Conservation (phyloP, 2,888 invertebrate genomes). For the Eupithecia inturbata region DNA sequence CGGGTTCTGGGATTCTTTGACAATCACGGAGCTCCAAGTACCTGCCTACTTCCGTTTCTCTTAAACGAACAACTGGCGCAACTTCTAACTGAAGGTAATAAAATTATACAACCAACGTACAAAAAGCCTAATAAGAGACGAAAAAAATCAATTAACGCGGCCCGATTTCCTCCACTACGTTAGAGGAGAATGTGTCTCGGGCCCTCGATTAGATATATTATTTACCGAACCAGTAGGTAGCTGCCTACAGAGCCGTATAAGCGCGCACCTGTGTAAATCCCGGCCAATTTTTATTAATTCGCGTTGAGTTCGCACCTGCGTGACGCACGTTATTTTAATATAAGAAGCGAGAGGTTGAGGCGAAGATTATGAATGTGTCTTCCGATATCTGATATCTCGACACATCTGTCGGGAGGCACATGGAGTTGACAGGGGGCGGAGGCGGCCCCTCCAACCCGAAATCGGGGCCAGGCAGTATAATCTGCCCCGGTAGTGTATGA, state of each 20-base stretch:
- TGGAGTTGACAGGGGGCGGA: slow-evolving; percentile 77
- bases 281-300: slow-evolving; percentile 67
- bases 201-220: slow-evolving; percentile 44
- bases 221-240: slow-evolving; percentile 45
- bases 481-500: slow-evolving; percentile 82
- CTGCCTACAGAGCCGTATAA: slow-evolving; percentile 44
- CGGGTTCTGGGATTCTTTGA: slow-evolving; percentile 36
- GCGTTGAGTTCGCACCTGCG: slow-evolving; percentile 70
- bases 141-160: slow-evolving; percentile 44
- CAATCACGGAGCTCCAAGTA: slow-evolving; percentile 32
- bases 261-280: slow-evolving; percentile 50
- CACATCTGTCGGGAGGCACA: slow-evolving; percentile 81
- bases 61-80: slow-evolving; percentile 11
- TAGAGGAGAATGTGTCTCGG: slow-evolving; percentile 32
- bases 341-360: slow-evolving; percentile 76
- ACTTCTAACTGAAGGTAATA: slow-evolving; percentile 19
- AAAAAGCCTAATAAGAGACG: slow-evolving; percentile 22
- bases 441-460: slow-evolving; percentile 51
- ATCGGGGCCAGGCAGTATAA: slow-evolving; percentile 78
- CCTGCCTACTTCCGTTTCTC: slow-evolving; percentile 20
- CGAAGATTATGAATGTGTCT: slow-evolving; percentile 83
- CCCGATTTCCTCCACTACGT: slow-evolving; percentile 40
- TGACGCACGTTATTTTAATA: slow-evolving; percentile 76
- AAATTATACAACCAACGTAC: slow-evolving; percentile 21
- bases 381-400: slow-evolving; percentile 82